Conservation (phyloP, 2,888 invertebrate species). For the Colostygia pectinataria region DNA sequence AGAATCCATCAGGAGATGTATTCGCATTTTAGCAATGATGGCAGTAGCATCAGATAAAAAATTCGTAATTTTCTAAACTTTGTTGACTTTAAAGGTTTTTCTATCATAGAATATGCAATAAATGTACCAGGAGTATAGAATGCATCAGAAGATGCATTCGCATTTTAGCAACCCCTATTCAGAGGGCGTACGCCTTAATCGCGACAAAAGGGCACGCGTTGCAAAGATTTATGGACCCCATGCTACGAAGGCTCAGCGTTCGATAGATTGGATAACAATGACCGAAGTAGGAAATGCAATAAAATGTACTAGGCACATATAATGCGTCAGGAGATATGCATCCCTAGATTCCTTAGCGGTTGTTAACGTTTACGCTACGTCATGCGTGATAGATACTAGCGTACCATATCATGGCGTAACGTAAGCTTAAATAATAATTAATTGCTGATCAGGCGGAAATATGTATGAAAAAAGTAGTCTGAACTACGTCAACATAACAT, state of each 20-base stretch:
- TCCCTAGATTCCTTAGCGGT: not conserved
- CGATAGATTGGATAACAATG: too few species aligned
- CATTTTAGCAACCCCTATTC: conserved; percentile 9
- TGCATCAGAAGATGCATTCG: conserved; percentile 9
- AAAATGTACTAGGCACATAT: conserved; percentile 61
- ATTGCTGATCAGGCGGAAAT: too few species aligned
- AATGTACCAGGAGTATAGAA: conserved; percentile 24
- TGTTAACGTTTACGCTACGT: too few species aligned
- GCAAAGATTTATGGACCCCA: conserved; percentile 14
- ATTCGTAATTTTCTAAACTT: too few species aligned
- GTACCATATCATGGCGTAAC: too few species aligned
- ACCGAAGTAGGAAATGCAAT: conserved; percentile 6
- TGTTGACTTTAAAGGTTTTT: too few species aligned
- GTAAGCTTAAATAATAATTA: too few species aligned
- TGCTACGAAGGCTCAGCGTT: not conserved
- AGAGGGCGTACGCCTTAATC: conserved; percentile 10
- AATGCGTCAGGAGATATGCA: conserved; percentile 36
- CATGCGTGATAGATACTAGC: too few species aligned
- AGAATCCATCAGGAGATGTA: conserved; percentile 1
- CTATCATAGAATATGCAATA: conserved; percentile 32
- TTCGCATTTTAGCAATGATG: not conserved
- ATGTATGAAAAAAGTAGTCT: too few species aligned
- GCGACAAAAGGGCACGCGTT: conserved; percentile 6
- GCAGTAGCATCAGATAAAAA: too few species aligned
- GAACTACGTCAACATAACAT: too few species aligned